Base-by-base conservation (phyloP, 1,140 invertebrate genomes). In the Drosophila leontia region DNA sequence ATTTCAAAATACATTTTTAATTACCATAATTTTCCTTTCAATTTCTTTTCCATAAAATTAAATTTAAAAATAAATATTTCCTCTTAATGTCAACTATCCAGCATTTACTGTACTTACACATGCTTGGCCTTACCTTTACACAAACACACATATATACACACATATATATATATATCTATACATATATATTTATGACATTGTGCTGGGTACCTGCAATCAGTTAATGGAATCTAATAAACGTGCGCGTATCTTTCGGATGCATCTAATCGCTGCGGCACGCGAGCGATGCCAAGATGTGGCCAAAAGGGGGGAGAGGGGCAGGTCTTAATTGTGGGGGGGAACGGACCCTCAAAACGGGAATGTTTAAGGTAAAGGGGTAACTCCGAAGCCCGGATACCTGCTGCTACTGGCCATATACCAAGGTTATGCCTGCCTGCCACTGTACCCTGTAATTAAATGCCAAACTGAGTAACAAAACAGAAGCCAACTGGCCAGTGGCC, bases 221-320 rank as follows among this genome's bases (percentile, higher is more conserved):
- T 87, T 87, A 87, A 87, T 87, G 80, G 83, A 80, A 87, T 87
- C 83, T 87, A 87, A 87, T 87, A 87, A 87, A 87, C 83, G 83
- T 87, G 80, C 71, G 56, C 80, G 35, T 87, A 87, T 87, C 83
- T 88, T 88, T 60, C 61, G 77, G 72, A 69, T 86, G 79, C 68
- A 87, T 87, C 83, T 87, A 87, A 87, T 87, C 83, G 84, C 57
- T 56, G 78, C 58, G 70, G 78, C 70, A 78, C 82, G 82, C 74
- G 69, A 70, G 63, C 67, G 67, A 70, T 70, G 67, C 67, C 67
- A 70, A 70, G 67, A 70, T 70, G 67, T 12, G 53, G 47, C 26
- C 44, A 29, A 29, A 2, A 37, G 58, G 50, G 51, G 29, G 13
- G 32, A 5, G 26, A 7, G 26, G 26, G 26, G 26, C 6, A 23